Evolutionary conservation across 2,113 vertebrate species (phyloP).

Genomic region (Hypanus sabinus): DNA sequence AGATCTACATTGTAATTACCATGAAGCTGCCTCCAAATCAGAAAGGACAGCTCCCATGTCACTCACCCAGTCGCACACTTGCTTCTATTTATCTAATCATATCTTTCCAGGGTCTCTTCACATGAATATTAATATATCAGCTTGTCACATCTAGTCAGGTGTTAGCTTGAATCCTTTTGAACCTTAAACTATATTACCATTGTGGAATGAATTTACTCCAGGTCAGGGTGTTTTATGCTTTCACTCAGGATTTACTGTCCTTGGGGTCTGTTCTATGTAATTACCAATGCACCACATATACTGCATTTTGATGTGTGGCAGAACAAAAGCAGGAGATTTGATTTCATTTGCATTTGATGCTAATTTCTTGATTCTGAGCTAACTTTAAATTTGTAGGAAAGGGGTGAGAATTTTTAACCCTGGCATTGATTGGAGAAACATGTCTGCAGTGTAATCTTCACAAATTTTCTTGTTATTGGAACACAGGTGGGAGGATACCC

Average conservation of each 20-base stretch:
- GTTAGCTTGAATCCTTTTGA: slow-evolving; percentile 29
- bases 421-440: neutral
- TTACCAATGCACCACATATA: neutral
- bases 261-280: neutral
- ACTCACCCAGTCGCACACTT: slow-evolving; percentile 22
- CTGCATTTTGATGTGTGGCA: neutral
- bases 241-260: neutral
- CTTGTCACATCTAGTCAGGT: slow-evolving; percentile 26
- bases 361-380: neutral
- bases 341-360: neutral
- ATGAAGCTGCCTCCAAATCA: slow-evolving; percentile 22
- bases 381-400: neutral
- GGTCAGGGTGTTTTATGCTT: neutral
- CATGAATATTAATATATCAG: slow-evolving; percentile 29
- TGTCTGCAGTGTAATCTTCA: neutral
- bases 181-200: neutral
- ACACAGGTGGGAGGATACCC: neutral
- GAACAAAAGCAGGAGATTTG: neutral
- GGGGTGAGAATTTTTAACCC: neutral
- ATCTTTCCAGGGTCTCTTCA: neutral
- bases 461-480: neutral
- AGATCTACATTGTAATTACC: slow-evolving; percentile 32
- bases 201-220: neutral
- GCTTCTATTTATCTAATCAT: slow-evolving; percentile 26
- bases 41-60: slow-evolving; percentile 12